These are phyloP conservation scores for Itoplectis maculator DNA, from an alignment of 2,888 invertebrate species.

Conservation along the genomic window DNA sequence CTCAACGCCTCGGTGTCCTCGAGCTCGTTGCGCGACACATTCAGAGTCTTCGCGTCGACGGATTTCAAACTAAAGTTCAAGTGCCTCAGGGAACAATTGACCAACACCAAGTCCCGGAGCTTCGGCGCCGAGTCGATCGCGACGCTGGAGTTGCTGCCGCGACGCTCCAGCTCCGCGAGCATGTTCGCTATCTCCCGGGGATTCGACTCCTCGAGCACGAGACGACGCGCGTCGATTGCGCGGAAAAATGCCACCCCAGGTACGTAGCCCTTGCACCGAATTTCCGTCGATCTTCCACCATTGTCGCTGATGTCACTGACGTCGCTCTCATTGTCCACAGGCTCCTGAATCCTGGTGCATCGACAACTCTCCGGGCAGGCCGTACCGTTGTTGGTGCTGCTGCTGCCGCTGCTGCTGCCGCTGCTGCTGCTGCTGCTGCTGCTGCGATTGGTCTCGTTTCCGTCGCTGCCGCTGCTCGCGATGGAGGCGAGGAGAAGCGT, in stretches of 20 bases:
- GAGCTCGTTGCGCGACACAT: conserved; percentile 78
- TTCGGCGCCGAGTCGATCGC: not conserved
- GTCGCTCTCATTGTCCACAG: conserved; percentile 6
- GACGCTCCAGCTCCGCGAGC: conserved; percentile 66
- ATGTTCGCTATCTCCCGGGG: conserved; percentile 73
- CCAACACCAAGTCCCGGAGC: conserved; percentile 67
- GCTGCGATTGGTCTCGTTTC: no score
- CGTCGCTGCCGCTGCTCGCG: conserved; percentile 77
- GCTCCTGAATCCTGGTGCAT: conserved; percentile 68
- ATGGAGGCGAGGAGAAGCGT: conserved; percentile 81
- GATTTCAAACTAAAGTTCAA: conserved; percentile 76
- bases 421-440: conserved; percentile 57
- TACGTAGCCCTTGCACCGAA: conserved; percentile 67
- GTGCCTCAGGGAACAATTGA: conserved; percentile 77
- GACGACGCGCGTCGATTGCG: conserved; percentile 65
- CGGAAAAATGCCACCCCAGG: conserved; percentile 63
- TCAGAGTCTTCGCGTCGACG: conserved; percentile 70
- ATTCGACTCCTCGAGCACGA: conserved; percentile 69
- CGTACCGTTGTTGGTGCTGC: conserved; percentile 53
- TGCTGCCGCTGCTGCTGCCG: conserved; percentile 1
- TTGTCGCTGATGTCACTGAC: not conserved
- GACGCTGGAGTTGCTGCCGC: not conserved
- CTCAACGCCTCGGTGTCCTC: conserved; percentile 70
- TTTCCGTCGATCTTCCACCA: conserved; percentile 59
- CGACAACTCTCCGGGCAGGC: conserved; percentile 80